Base-by-base conservation (phyloP, 2,888 invertebrate species). In the Drosophila ustulata region DNA sequence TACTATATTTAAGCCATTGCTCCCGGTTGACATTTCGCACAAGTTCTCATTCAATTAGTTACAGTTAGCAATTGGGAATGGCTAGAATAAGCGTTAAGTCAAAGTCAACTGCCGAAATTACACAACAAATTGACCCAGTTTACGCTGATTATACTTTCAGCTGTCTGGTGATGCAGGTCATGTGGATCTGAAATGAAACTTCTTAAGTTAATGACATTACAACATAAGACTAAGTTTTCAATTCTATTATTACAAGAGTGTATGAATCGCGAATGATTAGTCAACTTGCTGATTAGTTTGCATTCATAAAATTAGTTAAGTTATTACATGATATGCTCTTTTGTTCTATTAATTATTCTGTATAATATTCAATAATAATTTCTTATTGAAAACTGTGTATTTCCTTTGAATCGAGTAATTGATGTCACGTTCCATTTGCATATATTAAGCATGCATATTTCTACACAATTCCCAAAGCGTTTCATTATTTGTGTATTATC, bases 401-500 rank as follows among this genome's bases (percentile, higher is more conserved):
- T 18, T n/a, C n/a, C n/a, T n/a, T n/a, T 39, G 5, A 39, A 13
- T 13, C 13, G n/a, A 6, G 6, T 25, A 6, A 53, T 41, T 45
- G 32, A 45, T 32, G 43, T 32, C 32, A 9, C 32, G 30, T 46
- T 55, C 23, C 13, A n/a, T 47, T 11, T 26, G 28, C n/a, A 56
- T 34, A 8, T 32, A 18, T 55, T 13, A 32, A 57, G 51, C 39
- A 39, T 45, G 26, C 28, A 57, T 65, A 56, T 45, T 32, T 56
- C 11, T 18, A 25, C 46, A 5, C 41, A 63, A 43, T 28, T 50
- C 70, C 49, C 70, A 13, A 28, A 39, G 25, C 45, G 34, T 26
- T 61, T 65, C 46, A 75, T 75, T 76, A 65, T 76, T 65, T 70
- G 49, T 37, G 18, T 51, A 58, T 53, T 75, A 28, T 47, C 52